Evolutionary conservation across 2,888 invertebrate species (phyloP).

Genomic region (Leucophenga maculata): DNA sequence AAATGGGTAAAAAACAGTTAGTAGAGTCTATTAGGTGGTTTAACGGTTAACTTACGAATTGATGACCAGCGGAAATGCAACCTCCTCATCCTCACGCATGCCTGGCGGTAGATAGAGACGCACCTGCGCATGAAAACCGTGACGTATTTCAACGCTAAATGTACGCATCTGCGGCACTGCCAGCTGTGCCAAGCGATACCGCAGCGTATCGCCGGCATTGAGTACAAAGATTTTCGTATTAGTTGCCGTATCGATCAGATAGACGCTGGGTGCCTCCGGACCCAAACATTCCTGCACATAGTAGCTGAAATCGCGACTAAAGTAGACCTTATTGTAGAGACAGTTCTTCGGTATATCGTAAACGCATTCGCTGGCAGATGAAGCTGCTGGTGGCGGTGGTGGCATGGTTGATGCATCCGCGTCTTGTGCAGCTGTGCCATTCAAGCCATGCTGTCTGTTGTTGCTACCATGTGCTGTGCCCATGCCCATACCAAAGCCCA

Average conservation of each 20-base stretch:
- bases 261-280: slow-evolving; percentile 80
- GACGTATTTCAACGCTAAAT: slow-evolving; percentile 78
- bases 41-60: slow-evolving; percentile 80
- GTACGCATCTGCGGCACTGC: slow-evolving; percentile 85
- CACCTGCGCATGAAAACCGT: slow-evolving; percentile 82
- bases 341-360: slow-evolving; percentile 75
- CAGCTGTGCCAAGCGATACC: slow-evolving; percentile 77
- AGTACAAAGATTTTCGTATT: slow-evolving; percentile 78
- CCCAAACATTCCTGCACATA: slow-evolving; percentile 86
- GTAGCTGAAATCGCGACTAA: slow-evolving; percentile 77
- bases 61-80: slow-evolving; percentile 85
- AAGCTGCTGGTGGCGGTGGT: too few relatives aligned
- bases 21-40: slow-evolving; percentile 46
- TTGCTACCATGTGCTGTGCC: slow-evolving; percentile 15
- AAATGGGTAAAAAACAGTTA: not conserved
- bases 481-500: too few relatives aligned
- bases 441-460: slow-evolving; percentile 52
- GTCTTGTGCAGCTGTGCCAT: slow-evolving; percentile 45
- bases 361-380: slow-evolving; percentile 49
- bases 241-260: slow-evolving; percentile 77
- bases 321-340: slow-evolving; percentile 79
- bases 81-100: slow-evolving; percentile 86
- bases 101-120: slow-evolving; percentile 87
- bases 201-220: slow-evolving; percentile 79
- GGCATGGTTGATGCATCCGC: too few relatives aligned